Conservation (phyloP, 2,888 invertebrate genomes). For the Aphidoletes aphidimyza region DNA sequence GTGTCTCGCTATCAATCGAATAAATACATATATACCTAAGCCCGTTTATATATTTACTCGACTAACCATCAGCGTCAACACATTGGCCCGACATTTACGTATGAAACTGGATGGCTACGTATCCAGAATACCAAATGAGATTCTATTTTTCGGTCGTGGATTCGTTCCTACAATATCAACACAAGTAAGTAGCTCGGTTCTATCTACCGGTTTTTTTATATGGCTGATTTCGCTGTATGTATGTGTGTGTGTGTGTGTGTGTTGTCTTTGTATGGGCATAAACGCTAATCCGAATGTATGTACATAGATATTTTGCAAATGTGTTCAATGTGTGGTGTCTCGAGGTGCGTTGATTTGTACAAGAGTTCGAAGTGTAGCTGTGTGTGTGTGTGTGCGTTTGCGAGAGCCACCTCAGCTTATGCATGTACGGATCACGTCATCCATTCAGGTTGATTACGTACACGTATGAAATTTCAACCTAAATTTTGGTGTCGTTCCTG, state of each 20-base stretch:
- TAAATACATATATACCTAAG: neutral
- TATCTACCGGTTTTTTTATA: neutral
- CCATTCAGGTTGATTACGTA: constrained; percentile 36
- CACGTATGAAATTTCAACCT: constrained; percentile 34
- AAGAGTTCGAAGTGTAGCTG: neutral
- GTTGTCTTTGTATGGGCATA: neutral
- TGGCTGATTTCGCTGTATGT: neutral
- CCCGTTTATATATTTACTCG: constrained; percentile 27
- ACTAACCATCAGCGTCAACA: constrained; percentile 18
- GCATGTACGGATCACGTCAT: neutral
- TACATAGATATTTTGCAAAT: neutral
- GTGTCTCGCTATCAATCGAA: constrained; percentile 21
- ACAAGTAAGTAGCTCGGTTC: neutral
- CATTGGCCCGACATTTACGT: constrained; percentile 40
- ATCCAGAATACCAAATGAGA: constrained; percentile 50
- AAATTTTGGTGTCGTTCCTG: constrained; percentile 23
- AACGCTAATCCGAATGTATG: neutral
- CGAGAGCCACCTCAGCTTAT: neutral
- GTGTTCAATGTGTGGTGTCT: neutral
- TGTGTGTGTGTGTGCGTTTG: neutral
- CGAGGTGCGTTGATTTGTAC: neutral
- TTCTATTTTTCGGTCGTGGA: constrained; percentile 38
- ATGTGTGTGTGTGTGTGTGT: neutral
- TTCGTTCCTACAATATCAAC: constrained; percentile 14
- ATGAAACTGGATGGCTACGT: constrained; percentile 25